Evolutionary conservation across 2,113 vertebrate genomes (phyloP).

Genomic region (Sus scrofa): DNA sequence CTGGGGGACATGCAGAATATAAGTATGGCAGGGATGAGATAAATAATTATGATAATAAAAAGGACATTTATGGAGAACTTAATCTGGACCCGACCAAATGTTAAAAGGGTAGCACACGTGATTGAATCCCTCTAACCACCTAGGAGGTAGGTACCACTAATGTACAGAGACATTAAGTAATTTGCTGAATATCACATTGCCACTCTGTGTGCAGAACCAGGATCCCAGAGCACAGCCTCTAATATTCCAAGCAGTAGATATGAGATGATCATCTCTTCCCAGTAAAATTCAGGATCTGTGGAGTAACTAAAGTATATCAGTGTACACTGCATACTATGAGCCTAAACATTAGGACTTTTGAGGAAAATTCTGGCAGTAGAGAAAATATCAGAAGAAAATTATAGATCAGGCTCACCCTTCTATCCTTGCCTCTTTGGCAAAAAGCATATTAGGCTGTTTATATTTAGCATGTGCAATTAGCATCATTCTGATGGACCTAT

Average conservation of each 20-base stretch:
- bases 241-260: not conserved
- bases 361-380: not conserved
- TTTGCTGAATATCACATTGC: not conserved
- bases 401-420: constrained; percentile 8
- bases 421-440: constrained; percentile 51
- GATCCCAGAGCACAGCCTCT: not conserved
- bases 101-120: not conserved
- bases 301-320: not conserved
- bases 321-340: not conserved
- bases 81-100: not conserved
- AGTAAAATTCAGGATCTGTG: not conserved
- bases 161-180: not conserved
- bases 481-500: not conserved
- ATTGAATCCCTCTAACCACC: not conserved
- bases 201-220: not conserved
- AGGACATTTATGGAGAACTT: not conserved
- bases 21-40: not conserved
- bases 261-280: not conserved
- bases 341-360: not conserved
- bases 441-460: constrained; percentile 2
- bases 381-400: not conserved
- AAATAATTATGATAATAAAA: not conserved
- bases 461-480: constrained; percentile 15
- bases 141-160: not conserved
- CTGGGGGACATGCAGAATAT: not conserved